These are phyloP conservation scores for Sphinx pinastri DNA, from an alignment of 2,888 invertebrate genomes.

Conservation along the genomic window DNA sequence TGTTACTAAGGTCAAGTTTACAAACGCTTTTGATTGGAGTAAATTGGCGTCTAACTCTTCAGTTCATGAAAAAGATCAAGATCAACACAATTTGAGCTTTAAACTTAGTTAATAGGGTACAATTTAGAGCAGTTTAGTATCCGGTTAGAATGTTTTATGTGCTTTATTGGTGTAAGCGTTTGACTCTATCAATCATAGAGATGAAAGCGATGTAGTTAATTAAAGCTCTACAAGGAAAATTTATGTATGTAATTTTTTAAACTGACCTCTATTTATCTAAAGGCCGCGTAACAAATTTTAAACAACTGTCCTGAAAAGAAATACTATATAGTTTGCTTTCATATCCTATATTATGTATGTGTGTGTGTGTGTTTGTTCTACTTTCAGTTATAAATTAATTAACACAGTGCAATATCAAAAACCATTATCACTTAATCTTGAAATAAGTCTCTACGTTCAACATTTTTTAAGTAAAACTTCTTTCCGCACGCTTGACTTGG, in stretches of 20 bases:
- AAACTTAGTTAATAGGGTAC: neutral
- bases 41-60: conserved; percentile 53
- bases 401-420: too few relatives aligned
- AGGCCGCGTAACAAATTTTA: neutral
- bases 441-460: too few relatives aligned
- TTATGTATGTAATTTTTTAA: neutral
- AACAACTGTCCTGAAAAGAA: too few relatives aligned
- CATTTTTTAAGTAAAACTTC: too few relatives aligned
- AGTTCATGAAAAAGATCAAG: conserved; percentile 10
- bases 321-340: too few relatives aligned
- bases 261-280: neutral
- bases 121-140: neutral
- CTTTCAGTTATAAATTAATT: too few relatives aligned
- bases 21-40: conserved; percentile 62
- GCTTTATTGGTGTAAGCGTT: conserved; percentile 38
- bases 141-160: neutral
- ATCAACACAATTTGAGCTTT: neutral
- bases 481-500: too few relatives aligned
- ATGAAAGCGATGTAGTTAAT: conserved; percentile 8
- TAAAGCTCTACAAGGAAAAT: conserved; percentile 1
- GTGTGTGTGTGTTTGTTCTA: too few relatives aligned
- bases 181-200: conserved; percentile 21
- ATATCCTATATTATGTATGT: too few relatives aligned
- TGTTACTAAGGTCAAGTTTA: conserved; percentile 60
- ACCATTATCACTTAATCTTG: too few relatives aligned